phyloP scores from a whole-genome alignment of 1,140 invertebrate species.

The Ctenoplectra terminalis region DNA sequence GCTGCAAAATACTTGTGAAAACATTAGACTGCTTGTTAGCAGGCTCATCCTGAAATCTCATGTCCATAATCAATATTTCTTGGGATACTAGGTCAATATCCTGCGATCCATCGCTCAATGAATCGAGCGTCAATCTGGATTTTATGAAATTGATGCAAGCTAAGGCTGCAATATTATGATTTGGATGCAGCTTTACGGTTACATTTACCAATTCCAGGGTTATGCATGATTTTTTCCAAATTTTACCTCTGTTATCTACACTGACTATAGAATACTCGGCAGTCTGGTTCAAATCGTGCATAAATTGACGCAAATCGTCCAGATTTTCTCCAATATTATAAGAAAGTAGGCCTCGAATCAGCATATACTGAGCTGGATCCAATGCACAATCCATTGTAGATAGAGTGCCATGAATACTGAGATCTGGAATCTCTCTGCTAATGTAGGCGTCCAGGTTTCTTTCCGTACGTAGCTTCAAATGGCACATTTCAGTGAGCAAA shows the following conservation, averaged over 20 bases:
- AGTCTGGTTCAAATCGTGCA: conserved; percentile 70
- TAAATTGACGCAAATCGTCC: conserved; percentile 84
- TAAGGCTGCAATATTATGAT: conserved; percentile 85
- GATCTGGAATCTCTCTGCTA: conserved; percentile 90
- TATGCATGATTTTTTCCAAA: conserved; percentile 91
- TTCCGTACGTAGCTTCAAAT: conserved; percentile 91
- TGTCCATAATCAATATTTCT: conserved; percentile 94
- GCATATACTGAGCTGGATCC: conserved; percentile 93
- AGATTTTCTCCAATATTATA: conserved; percentile 97
- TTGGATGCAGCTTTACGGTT: conserved; percentile 87
- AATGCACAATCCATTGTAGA: conserved; percentile 93
- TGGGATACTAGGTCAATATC: conserved; percentile 96
- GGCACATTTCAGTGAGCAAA: conserved; percentile 91
- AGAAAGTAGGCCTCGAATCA: conserved; percentile 93
- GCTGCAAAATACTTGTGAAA: conserved; percentile 95
- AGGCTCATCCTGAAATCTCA: conserved; percentile 88
- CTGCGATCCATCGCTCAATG: conserved; percentile 93
- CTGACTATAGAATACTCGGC: conserved; percentile 60
- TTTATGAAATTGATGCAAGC: conserved; percentile 96
- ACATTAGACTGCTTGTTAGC: conserved; percentile 91
- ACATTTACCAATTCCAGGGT: conserved; percentile 95
- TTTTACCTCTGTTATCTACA: conserved; percentile 68
- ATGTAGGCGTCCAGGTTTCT: conserved; percentile 90
- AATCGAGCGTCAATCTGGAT: conserved; percentile 92
- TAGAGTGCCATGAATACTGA: conserved; percentile 92